Percentiles rank a stretch among this genome's conserved stretches.
Evolutionary conservation across 2,888 invertebrate species (phyloP).

Genomic region (Drosophila neutralis): DNA sequence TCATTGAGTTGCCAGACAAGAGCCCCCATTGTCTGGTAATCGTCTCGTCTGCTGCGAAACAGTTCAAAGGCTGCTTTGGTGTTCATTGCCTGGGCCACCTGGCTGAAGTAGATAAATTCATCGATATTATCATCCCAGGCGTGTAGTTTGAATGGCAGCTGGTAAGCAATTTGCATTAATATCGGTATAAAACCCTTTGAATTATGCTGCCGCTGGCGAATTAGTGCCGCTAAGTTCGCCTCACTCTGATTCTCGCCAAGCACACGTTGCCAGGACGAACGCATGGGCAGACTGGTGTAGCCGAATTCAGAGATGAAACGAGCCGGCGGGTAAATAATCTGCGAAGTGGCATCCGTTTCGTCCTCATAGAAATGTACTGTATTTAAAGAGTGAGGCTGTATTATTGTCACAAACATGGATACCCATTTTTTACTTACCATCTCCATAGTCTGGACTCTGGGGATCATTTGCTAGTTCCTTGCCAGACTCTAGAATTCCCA

Average conservation of each 20-base stretch:
- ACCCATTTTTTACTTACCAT: slow-evolving; percentile 86
- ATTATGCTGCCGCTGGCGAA: slow-evolving; percentile 94
- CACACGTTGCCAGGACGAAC: slow-evolving; percentile 88
- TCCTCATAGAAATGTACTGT: slow-evolving; percentile 96
- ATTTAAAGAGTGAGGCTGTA: not conserved
- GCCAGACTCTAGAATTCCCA: slow-evolving; percentile 90
- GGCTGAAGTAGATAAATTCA: slow-evolving; percentile 92
- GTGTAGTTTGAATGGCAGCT: slow-evolving; percentile 87
- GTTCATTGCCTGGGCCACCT: slow-evolving; percentile 95
- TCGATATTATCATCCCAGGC: slow-evolving; percentile 87
- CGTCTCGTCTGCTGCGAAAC: slow-evolving; percentile 87
- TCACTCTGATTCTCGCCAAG: slow-evolving; percentile 83
- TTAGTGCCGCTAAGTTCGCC: slow-evolving; percentile 87
- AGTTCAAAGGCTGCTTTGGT: slow-evolving; percentile 93
- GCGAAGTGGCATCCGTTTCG: slow-evolving; percentile 90
- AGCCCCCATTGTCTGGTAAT: slow-evolving; percentile 93
- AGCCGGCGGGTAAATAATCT: slow-evolving; percentile 90
- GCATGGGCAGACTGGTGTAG: slow-evolving; percentile 94
- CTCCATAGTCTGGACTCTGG: slow-evolving; percentile 92
- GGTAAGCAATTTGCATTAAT: slow-evolving; percentile 86
- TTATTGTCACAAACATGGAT: too few species aligned
- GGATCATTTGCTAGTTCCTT: slow-evolving; percentile 92
- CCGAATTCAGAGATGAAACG: slow-evolving; percentile 98
- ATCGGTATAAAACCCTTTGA: slow-evolving; percentile 89
- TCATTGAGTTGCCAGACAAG: slow-evolving; percentile 99